Evolutionary conservation across 2,113 vertebrate genomes (phyloP).

Genomic region (Tamias sibiricus): DNA sequence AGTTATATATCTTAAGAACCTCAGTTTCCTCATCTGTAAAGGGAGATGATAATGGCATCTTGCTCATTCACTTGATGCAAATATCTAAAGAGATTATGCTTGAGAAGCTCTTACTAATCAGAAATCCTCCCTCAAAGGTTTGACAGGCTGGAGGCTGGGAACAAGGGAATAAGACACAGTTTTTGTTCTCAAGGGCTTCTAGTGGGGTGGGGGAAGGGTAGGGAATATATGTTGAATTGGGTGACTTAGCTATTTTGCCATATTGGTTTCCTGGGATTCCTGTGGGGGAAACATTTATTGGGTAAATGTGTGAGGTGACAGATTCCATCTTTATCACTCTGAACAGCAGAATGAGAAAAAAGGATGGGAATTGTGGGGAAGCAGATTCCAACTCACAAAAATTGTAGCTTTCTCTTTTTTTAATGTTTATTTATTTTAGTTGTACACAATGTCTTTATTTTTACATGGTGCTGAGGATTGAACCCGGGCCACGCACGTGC

Average conservation of each 20-base stretch:
- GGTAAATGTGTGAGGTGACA: background rate
- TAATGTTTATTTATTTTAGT: too few relatives aligned
- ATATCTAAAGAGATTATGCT: background rate
- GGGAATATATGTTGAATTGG: background rate
- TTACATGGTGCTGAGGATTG: too few relatives aligned
- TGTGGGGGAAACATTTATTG: background rate
- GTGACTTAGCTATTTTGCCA: background rate
- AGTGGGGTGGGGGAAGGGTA: background rate
- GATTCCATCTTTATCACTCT: background rate
- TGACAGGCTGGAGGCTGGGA: background rate
- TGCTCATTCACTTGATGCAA: background rate
- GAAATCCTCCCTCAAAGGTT: background rate
- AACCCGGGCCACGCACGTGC: too few relatives aligned
- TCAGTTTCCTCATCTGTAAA: background rate
- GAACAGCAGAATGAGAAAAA: background rate
- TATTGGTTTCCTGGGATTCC: background rate
- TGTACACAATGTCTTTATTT: too few relatives aligned
- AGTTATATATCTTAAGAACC: background rate
- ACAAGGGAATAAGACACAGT: background rate
- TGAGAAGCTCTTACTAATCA: background rate
- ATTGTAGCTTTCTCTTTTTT: background rate
- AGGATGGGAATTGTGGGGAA: background rate
- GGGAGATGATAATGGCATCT: too few relatives aligned
- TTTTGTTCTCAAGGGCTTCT: background rate
- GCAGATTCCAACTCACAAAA: background rate